Conservation (phyloP, 2,888 invertebrate species). For the Trissolcus brochymenae region DNA sequence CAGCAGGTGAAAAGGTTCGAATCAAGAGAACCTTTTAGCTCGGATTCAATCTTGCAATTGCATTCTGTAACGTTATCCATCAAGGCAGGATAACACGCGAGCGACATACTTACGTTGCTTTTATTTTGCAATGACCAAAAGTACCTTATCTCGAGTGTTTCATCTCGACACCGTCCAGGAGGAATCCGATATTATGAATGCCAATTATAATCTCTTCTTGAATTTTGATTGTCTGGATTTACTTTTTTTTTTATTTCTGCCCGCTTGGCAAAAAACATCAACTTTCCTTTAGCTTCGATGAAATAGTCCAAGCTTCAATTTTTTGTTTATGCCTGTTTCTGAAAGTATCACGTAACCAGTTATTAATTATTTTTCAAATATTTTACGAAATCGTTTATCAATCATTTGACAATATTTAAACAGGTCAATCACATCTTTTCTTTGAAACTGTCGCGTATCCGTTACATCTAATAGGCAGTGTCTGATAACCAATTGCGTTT, state of each 20-base stretch:
- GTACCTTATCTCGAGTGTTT: neutral
- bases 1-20: conserved; percentile 45
- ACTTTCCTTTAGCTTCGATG: too few species aligned
- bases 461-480: conserved; percentile 37
- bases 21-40: conserved; percentile 40
- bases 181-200: conserved; percentile 1
- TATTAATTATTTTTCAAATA: neutral
- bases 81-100: conserved; percentile 29
- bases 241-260: too few species aligned
- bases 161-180: conserved; percentile 1
- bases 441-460: conserved; percentile 15
- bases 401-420: too few species aligned
- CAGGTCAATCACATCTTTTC: too few species aligned
- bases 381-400: conserved; percentile 16
- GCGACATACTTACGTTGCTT: conserved; percentile 36
- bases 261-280: too few species aligned
- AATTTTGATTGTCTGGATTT: neutral
- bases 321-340: too few species aligned
- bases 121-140: conserved; percentile 11
- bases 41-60: conserved; percentile 44
- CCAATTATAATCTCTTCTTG: neutral
- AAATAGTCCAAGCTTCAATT: too few species aligned
- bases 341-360: too few species aligned
- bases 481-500: conserved; percentile 39
- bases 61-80: conserved; percentile 36